A percentile compares a stretch with the other conserved stretches of the same genome.
These are phyloP conservation scores for Picathartes gymnocephalus DNA, from an alignment of 2,113 vertebrate species.

Conservation along the genomic window DNA sequence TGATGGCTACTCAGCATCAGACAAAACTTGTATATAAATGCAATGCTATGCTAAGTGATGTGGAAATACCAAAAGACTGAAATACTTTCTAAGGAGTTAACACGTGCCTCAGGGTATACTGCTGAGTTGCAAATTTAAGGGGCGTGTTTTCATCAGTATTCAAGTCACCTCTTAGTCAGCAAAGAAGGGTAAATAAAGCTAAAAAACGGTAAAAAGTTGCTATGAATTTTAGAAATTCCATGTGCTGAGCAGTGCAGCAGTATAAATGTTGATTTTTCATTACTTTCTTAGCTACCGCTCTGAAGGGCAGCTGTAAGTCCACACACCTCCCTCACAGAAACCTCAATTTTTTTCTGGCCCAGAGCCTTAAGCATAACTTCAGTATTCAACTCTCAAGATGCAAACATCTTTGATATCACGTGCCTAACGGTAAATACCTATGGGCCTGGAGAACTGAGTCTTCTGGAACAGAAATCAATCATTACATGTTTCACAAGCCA, in stretches of 20 bases:
- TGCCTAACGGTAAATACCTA: background rate
- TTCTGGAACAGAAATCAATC: background rate
- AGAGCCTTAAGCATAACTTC: background rate
- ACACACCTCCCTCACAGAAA: background rate
- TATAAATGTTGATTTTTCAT: background rate
- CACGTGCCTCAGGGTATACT: constrained; percentile 7
- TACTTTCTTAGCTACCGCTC: background rate
- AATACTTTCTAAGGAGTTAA: constrained; percentile 34
- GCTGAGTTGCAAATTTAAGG: constrained; percentile 18
- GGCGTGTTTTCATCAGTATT: constrained; percentile 4
- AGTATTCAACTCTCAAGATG: background rate
- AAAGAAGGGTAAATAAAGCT: background rate
- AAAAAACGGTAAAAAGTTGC: background rate
- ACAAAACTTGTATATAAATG: background rate
- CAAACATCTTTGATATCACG: background rate
- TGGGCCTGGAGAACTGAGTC: background rate
- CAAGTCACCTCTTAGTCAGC: background rate
- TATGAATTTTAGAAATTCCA: background rate
- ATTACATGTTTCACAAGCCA: background rate
- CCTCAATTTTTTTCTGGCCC: background rate
- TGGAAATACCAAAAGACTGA: constrained; percentile 18
- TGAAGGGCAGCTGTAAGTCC: background rate
- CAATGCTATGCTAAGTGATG: background rate
- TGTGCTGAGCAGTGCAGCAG: background rate
- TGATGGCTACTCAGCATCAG: background rate